phyloP scores from a whole-genome alignment of 2,113 vertebrate species.

The Toxotes chatareus region DNA sequence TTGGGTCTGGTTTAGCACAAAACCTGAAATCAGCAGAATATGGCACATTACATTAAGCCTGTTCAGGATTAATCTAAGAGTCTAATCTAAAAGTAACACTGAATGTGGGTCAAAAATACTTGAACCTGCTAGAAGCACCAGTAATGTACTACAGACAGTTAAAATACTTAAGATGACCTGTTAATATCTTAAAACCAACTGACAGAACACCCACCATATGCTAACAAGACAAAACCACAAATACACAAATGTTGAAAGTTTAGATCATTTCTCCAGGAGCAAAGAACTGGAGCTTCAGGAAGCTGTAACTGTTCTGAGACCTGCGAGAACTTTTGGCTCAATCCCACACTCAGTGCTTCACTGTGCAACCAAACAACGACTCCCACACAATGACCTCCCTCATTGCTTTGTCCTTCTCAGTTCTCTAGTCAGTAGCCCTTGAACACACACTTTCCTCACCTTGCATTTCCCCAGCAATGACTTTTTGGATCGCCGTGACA shows the following conservation, averaged over 20 bases:
- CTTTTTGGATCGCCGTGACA: conserved; percentile 26
- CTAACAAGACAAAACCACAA: background rate
- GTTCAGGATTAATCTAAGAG: background rate
- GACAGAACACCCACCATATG: background rate
- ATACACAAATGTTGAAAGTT: background rate
- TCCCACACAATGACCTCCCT: conserved; percentile 33
- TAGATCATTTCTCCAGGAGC: background rate
- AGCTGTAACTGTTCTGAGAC: background rate
- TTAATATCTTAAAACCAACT: too few relatives aligned
- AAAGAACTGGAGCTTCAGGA: background rate
- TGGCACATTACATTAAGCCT: background rate
- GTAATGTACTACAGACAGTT: background rate
- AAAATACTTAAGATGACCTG: background rate
- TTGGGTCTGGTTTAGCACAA: background rate
- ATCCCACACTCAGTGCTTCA: background rate
- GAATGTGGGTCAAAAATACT: background rate
- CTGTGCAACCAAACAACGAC: background rate
- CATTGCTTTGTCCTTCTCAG: background rate
- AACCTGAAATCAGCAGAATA: background rate
- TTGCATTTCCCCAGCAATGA: conserved; percentile 58
- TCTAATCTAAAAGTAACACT: background rate
- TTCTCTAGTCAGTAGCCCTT: background rate
- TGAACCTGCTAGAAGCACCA: background rate
- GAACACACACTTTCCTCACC: conserved; percentile 51
- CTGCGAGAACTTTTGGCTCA: background rate